Evolutionary conservation across 2,888 invertebrate genomes (phyloP), one percentile per base, ranked within the genome.

Genomic region (Rhamnusium bicolor): DNA sequence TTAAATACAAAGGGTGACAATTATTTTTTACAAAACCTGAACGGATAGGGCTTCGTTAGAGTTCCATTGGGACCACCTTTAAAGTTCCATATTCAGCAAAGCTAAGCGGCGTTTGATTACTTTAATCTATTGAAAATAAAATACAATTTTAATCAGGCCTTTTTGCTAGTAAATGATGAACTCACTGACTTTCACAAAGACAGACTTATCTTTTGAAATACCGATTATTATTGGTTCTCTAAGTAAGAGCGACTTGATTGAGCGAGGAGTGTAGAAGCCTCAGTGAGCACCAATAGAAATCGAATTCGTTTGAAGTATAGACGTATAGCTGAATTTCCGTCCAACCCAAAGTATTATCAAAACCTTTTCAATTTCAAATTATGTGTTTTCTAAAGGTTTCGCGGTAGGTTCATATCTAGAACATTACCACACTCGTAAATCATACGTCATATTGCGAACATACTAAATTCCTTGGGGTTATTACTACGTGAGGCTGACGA

Each of bases 201-300:
- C 79, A 72, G 81, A 81, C 81, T 83, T 82, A 82, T 81, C 82
- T 82, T 79, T 80, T 78, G 81, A 81, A 82, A 81, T 81, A 75
- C 80, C 81, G 82, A 83, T 83, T 83, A 82, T 81, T 81, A 82
- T 80, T 79, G 79, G 76, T 81, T 79, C 78, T 75, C 76, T 80
- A 75, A 80, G 74, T 74, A 77, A 76, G 75, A 76, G 71, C 71
- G 77, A 73, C 74, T 79, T 82, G 83, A 84, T 84, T 83, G 81
- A 83, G 81, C 80, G 81, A 68, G 51, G 40, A 61, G 56, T 67
- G 24, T 32, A 19, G 49, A 69, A 76, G 73, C 71, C 65, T 63
- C 65, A 61, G 62, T 78, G 75, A 74, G 65, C 72, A 72, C 73
- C 75, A 75, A 79, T 79, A 73, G 75, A 75, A 71, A 72, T 72